These are phyloP conservation scores for Hyphantria cunea DNA, from an alignment of 1,140 invertebrate genomes.

Conservation along the genomic window DNA sequence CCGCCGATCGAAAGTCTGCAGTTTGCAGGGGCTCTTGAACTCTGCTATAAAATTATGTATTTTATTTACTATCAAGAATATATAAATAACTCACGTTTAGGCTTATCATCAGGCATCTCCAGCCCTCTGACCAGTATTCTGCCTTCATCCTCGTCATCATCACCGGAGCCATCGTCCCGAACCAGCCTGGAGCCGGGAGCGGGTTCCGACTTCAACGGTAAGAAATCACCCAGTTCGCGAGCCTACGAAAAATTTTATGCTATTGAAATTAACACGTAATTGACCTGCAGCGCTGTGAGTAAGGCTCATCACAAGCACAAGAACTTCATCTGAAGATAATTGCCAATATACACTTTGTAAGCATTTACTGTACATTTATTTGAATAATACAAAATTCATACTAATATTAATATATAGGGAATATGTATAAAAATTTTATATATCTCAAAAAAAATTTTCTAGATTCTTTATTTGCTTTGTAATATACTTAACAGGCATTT, in stretches of 20 bases:
- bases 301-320: constrained; percentile 4
- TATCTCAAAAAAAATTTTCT: too few species aligned
- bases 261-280: constrained; percentile 12
- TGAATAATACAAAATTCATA: too few species aligned
- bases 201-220: constrained; percentile 52
- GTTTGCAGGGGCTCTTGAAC: too few species aligned
- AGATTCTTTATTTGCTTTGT: too few species aligned
- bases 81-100: constrained; percentile 29
- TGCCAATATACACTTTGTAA: too few species aligned
- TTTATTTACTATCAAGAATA: not conserved
- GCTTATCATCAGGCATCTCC: constrained; percentile 71
- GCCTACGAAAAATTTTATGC: constrained; percentile 54
- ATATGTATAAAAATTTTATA: too few species aligned
- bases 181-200: constrained; percentile 83
- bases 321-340: too few species aligned
- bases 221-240: constrained; percentile 70
- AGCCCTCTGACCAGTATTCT: constrained; percentile 71
- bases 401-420: too few species aligned
- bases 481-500: too few species aligned
- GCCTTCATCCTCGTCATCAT: constrained; percentile 87
- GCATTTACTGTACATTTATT: too few species aligned
- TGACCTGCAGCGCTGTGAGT: not conserved
- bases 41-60: not conserved
- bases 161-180: constrained; percentile 93
- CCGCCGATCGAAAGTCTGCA: too few species aligned